Evolutionary conservation across 2,888 invertebrate genomes (phyloP).

Genomic region (Luperina nickerlii): DNA sequence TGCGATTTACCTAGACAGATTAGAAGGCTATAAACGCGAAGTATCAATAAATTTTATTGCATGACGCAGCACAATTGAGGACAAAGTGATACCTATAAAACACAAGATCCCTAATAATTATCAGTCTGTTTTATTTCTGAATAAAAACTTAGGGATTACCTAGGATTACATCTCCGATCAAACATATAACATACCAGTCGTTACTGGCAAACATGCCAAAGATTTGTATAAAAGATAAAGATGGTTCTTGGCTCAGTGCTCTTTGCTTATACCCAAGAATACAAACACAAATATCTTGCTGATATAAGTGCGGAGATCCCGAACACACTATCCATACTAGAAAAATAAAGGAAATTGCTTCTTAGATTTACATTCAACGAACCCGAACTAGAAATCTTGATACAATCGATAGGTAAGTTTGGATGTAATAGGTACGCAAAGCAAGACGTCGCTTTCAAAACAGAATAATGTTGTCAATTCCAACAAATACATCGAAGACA

Average conservation of each 20-base stretch:
- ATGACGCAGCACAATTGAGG: conserved; percentile 24
- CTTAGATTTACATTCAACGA: conserved; percentile 48
- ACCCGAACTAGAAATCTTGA: conserved; percentile 22
- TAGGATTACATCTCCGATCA: conserved; percentile 35
- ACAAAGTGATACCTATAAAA: conserved; percentile 39
- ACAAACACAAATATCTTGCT: conserved; percentile 57
- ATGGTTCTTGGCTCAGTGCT: conserved; percentile 57
- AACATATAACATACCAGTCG: conserved; percentile 42
- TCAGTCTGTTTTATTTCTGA: conserved; percentile 23
- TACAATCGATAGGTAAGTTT: conserved; percentile 20
- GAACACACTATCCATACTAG: conserved; percentile 27
- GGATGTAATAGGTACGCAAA: conserved; percentile 9
- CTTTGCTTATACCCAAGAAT: conserved; percentile 50
- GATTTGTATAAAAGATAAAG: conserved; percentile 60
- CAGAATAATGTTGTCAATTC: conserved; percentile 38
- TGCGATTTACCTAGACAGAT: conserved; percentile 16
- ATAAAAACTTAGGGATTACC: conserved; percentile 35
- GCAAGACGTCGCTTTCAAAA: conserved; percentile 12
- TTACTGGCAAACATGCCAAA: conserved; percentile 57
- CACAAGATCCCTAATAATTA: conserved; percentile 38
- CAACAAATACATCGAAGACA: conserved; percentile 39
- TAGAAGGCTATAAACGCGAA: conserved; percentile 28
- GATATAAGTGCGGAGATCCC: conserved; percentile 42
- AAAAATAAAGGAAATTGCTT: conserved; percentile 57
- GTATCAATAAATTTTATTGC: conserved; percentile 41